Base-by-base conservation (phyloP, 2,888 invertebrate genomes). In the Scelioninae gen. 1 region DNA sequence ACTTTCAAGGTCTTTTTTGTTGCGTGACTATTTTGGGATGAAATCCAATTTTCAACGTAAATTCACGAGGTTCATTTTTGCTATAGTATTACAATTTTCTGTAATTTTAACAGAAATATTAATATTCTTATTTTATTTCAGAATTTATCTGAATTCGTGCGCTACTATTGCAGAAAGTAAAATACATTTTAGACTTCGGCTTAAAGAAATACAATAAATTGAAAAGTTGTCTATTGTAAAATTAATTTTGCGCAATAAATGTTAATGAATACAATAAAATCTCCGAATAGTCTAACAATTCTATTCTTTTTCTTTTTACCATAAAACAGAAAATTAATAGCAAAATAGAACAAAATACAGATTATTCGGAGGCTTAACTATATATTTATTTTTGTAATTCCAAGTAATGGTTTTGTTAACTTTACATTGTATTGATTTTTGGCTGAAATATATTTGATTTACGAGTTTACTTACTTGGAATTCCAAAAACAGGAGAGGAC, bases 151-250 rank as follows among this genome's bases (percentile, higher is more conserved):
- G 56, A 11, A 5, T 16, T 0, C 7, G 60, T 68, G 56, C 38
- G 56, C 38, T 71, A 60, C 15, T 47, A 65, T 65, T 51, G 65
- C 51, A 65, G 65, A 63, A 63, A 63, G 29, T n/a, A 34, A 45
- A 10, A 43, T 11, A 16, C 16, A 56, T 31, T 53, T 11, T 15
- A 56, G 15, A 56, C 38, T 38, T 38, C 10, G 9, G 16, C n/a
- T 56, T 38, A 16, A 56, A 56, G 4, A 55, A 43, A 10, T 53
- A 32, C n/a, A 53, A 6, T 32, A 5, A 32, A 31, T 53, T 53
- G 5, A n/a, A 53, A 53, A 7, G 31, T 53, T n/a, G 13, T 53
- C 13, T 53, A 51, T 51, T 7, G 29, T 29, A 29, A 55, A 31
- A 10, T 58, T 56, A 56, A 29, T 55, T 32, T 55, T 45, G 43